A percentile compares a stretch with the other conserved stretches of the same genome.
Evolutionary conservation across 2,113 vertebrate genomes (phyloP).

Genomic region (Aplodontia rufa): DNA sequence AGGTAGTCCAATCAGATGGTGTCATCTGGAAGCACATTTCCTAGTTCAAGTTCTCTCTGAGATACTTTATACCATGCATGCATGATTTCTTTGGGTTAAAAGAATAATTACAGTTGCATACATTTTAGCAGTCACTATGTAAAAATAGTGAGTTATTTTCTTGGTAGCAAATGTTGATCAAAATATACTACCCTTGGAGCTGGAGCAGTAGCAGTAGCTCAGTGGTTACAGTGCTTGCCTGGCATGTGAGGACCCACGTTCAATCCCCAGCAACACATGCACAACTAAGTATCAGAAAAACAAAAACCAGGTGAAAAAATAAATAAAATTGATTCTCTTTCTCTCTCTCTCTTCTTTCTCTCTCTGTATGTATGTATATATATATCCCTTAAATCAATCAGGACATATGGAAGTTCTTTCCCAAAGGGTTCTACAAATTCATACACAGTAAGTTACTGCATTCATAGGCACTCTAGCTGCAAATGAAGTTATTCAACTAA

Average conservation of each 20-base stretch:
- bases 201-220: too few species aligned
- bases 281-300: too few species aligned
- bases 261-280: too few species aligned
- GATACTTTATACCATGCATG: neutral
- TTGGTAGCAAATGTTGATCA: slow-evolving; percentile 33
- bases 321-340: too few species aligned
- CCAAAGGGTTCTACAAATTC: neutral
- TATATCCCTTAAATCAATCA: neutral
- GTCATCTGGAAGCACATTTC: neutral
- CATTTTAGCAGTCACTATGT: neutral
- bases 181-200: neutral
- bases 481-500: slow-evolving; percentile 34
- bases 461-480: neutral
- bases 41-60: neutral
- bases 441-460: neutral
- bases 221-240: too few species aligned
- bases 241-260: too few species aligned
- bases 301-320: too few species aligned
- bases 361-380: too few species aligned
- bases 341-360: too few species aligned
- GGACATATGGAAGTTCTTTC: neutral
- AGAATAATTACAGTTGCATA: slow-evolving; percentile 10
- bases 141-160: slow-evolving; percentile 40
- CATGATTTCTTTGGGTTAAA: slow-evolving; percentile 22
- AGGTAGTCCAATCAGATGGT: neutral